Base-by-base conservation (phyloP, 2,113 vertebrate genomes). In the Donacobius atricapilla region DNA sequence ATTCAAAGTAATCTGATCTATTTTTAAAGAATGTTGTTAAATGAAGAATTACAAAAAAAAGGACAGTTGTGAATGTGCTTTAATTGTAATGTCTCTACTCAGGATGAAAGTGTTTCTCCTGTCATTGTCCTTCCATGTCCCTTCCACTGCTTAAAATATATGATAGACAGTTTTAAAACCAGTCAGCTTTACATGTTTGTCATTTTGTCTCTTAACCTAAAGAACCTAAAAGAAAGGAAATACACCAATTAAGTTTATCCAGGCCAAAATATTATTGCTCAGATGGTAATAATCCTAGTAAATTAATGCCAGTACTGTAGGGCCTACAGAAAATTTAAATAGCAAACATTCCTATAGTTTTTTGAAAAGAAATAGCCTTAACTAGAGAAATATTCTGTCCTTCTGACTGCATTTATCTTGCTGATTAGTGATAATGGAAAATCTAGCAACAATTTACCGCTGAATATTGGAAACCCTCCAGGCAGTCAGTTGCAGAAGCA, bases 381-480 rank as follows among this genome's bases (percentile, higher is more conserved):
- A 65, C 58, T 72, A 18, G 63, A 88, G 60, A 93, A 91, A 47
- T 66, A 23, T 90, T 91, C 58, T 9, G 3, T 87, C 66, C 54
- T 87, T 90, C 71, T 83, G 78, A 86, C 71, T 94, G 75, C 82
- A 80, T 95, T 94, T 93, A 51, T 93, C 70, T 77, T 93, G 39
- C 58, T 91, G 81, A 94, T 94, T 95, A 90, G 50, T 77, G 58
- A 50, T 91, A 96, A 95, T 90, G 87, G 79, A 85, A 90, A 95
- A 90, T 57, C 58, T 90, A 90, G 79, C 71, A 85, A 90, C 79
- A 90, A 66, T 91, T 93, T 86, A 80, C 70, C 0, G 0, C n/a
- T 58, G 47, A 77, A 77, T 91, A 88, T 77, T 93, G 75, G 66
- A 91, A 94, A 54, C 57, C 45, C 39, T 93, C 54, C 75, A 95